Percentiles rank a stretch among this genome's conserved stretches.
Conservation (phyloP, 2,113 vertebrate genomes). For the Naja naja region DNA sequence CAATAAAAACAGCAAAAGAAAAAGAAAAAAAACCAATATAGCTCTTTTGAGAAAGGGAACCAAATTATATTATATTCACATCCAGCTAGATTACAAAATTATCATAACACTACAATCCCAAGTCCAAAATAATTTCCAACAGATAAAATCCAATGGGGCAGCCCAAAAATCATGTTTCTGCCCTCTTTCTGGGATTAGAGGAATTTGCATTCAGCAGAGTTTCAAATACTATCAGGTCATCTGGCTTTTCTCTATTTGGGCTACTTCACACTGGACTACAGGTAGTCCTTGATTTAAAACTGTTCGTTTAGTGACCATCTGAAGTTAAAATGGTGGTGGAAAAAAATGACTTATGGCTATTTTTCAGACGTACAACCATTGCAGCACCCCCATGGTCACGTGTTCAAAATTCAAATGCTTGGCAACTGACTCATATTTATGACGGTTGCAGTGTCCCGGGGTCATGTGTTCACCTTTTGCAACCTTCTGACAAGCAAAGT, state of each 20-base stretch:
- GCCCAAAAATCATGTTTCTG: not conserved
- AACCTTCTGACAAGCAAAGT: not conserved
- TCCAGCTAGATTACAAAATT: not conserved
- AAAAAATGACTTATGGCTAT: not conserved
- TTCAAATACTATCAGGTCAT: not conserved
- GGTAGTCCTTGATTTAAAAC: not conserved
- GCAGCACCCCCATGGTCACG: not conserved
- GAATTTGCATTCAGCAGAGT: not conserved
- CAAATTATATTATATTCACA: not conserved
- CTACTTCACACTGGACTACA: not conserved
- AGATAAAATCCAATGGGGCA: not conserved
- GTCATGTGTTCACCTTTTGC: not conserved
- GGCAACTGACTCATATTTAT: not conserved
- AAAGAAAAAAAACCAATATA: not conserved
- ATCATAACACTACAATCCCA: not conserved
- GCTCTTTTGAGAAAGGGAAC: not conserved
- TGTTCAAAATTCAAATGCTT: not conserved
- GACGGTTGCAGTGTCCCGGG: not conserved
- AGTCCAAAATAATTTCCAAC: not conserved
- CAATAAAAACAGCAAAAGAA: not conserved
- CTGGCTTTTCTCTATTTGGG: not conserved
- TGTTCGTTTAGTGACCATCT: not conserved
- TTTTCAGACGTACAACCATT: not conserved
- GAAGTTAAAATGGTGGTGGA: not conserved
- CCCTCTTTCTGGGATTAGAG: not conserved